Evolutionary conservation across 2,888 invertebrate species (phyloP), one percentile per base, ranked within the genome.

Genomic region (Rhingia campestris): DNA sequence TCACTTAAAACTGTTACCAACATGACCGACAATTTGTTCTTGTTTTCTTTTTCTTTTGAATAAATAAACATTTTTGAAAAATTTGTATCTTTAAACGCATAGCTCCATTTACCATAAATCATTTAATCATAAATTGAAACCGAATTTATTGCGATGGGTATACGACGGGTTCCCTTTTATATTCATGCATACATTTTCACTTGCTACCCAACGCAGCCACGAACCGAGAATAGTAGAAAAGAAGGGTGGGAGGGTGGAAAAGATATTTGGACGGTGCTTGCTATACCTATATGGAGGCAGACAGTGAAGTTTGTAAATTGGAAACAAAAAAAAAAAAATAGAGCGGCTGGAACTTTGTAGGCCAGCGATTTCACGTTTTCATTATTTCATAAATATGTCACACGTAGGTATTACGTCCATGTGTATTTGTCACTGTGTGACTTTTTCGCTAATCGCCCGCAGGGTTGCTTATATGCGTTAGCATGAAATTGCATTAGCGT

Each of bases 121-220:
- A 81, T 81, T 81, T 72, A 81, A 81, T 76, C 81, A 76, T 76
- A 81, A 81, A 81, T 81, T 81, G 81, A 81, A 81, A 81, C 70
- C 76, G 61, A 81, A 81, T 67, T 76, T 76, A 81, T 81, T 66
- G 69, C 81, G 59, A 53, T n/a, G 35, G 30, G 39, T 45, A 59
- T 41, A 45, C 43, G 63, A 35, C 35, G 49, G 37, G 54, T 58
- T 72, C 66, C 81, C 66, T 54, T 54, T 61, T 22, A 47, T 51
- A 53, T 64, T 47, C 45, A 58, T 69, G 64, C 53, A 76, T 61
- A 53, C 33, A 66, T 66, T 75, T 75, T 58, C 49, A 37, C 43
- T 51, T 56, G 49, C 58, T 64, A 35, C 43, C 56, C 37, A 64
- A 22, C 22, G 37, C 43, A 45, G 22, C 4, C 35, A 22, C 22